phyloP scores from a whole-genome alignment of 2,113 vertebrate species.

The Mus spicilegus region DNA sequence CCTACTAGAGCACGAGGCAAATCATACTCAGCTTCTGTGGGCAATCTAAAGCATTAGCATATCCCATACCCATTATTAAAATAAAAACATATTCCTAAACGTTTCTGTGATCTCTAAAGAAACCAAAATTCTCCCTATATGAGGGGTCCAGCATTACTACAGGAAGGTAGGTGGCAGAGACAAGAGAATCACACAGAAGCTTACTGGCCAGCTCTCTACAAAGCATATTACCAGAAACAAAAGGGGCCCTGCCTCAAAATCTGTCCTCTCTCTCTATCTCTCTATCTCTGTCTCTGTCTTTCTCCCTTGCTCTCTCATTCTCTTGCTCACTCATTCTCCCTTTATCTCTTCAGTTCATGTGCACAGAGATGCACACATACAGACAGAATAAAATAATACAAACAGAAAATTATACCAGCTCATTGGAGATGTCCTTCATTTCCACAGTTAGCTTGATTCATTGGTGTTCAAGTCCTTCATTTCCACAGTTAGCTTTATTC shows the following conservation, averaged over 20 bases:
- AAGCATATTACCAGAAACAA: background rate
- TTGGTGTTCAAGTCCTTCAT: background rate
- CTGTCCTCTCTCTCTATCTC: background rate
- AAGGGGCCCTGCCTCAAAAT: background rate
- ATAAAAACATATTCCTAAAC: no score
- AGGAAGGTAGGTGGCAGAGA: background rate
- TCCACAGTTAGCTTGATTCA: background rate
- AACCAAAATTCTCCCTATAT: no score
- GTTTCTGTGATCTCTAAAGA: no score
- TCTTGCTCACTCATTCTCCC: background rate
- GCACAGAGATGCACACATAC: background rate
- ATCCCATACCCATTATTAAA: no score
- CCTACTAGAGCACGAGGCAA: no score
- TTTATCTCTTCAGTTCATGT: background rate
- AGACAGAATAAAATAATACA: background rate
- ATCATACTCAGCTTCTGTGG: no score
- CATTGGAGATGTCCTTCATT: background rate
- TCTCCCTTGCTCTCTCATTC: background rate
- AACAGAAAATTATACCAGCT: background rate
- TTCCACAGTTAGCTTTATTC: background rate
- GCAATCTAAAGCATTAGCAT: no score
- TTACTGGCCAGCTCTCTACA: no score
- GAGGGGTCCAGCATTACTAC: background rate
- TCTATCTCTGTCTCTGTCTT: background rate
- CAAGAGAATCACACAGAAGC: background rate